A percentile compares a stretch with the other conserved stretches of the same genome.
Evolutionary conservation across 2,113 vertebrate species (phyloP).

Genomic region (Archilochus colubris): DNA sequence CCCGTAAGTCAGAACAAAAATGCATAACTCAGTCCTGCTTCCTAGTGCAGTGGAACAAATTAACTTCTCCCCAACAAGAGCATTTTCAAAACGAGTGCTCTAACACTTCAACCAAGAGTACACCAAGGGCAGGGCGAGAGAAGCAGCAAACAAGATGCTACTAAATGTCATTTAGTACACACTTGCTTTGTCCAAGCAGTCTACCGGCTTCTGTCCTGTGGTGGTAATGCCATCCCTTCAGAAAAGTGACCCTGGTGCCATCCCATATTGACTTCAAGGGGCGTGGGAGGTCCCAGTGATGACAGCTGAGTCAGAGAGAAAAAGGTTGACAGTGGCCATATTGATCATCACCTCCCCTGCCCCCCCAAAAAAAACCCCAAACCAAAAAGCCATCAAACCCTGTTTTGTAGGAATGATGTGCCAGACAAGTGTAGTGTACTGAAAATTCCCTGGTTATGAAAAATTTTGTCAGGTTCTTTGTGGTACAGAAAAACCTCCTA

Average conservation of each 20-base stretch:
- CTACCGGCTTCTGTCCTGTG: background rate
- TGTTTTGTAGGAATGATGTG: background rate
- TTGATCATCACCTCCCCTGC: accelerated
- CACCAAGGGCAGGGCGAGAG: background rate
- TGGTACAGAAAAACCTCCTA: background rate
- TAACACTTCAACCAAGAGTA: background rate
- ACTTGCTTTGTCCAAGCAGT: background rate
- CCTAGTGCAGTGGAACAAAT: background rate
- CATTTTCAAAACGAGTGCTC: background rate
- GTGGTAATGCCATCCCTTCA: background rate
- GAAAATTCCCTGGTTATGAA: background rate
- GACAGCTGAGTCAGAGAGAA: background rate
- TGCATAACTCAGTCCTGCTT: background rate
- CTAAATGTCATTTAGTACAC: background rate
- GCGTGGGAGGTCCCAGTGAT: background rate
- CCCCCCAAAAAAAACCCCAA: too few species aligned
- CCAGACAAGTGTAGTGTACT: background rate
- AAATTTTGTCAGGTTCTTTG: background rate
- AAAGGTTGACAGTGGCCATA: background rate
- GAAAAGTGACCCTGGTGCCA: background rate
- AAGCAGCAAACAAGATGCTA: background rate
- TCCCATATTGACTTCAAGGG: background rate
- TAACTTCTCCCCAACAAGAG: background rate
- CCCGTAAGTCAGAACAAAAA: background rate
- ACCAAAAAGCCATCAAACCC: too few species aligned